Conservation (phyloP, 1,140 invertebrate genomes). For the Paracyclopina nana region DNA sequence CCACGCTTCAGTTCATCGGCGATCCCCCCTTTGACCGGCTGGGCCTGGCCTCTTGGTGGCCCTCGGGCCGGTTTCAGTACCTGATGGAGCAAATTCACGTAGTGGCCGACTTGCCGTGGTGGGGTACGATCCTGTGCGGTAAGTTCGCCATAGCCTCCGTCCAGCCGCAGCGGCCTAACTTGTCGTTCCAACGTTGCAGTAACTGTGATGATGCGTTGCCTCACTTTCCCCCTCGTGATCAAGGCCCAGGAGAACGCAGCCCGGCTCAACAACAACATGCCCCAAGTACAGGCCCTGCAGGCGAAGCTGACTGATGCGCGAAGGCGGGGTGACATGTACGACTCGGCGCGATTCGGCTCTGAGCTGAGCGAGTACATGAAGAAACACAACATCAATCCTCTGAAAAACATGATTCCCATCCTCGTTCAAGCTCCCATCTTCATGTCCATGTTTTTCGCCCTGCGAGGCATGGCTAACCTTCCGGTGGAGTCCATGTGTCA, state of each 20-base stretch:
- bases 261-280: conserved; percentile 56
- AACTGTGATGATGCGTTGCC: conserved; percentile 46
- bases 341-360: conserved; percentile 44
- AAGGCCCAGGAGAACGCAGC: conserved; percentile 50
- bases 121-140: background rate
- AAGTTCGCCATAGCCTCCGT: background rate
- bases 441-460: conserved; percentile 65
- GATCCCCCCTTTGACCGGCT: conserved; percentile 6
- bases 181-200: conserved; percentile 31
- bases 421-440: conserved; percentile 53
- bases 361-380: conserved; percentile 61
- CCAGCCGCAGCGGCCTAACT: background rate
- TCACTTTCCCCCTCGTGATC: conserved; percentile 64
- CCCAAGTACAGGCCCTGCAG: conserved; percentile 54
- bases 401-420: conserved; percentile 40
- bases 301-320: conserved; percentile 60
- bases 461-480: conserved; percentile 58
- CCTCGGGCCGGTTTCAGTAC: conserved; percentile 11
- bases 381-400: conserved; percentile 51
- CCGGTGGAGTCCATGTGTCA: conserved; percentile 66
- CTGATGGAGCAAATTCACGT: conserved; percentile 12
- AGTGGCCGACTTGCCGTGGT: conserved; percentile 9
- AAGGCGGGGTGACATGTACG: conserved; percentile 50
- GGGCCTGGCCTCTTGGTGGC: conserved; percentile 11
- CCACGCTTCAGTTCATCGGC: background rate